Evolutionary conservation across 30 jellyfish, hydroid and myxozoan species (phyloP), one percentile per base, ranked within the genome.

Genomic region (Turritopsis rubra): DNA sequence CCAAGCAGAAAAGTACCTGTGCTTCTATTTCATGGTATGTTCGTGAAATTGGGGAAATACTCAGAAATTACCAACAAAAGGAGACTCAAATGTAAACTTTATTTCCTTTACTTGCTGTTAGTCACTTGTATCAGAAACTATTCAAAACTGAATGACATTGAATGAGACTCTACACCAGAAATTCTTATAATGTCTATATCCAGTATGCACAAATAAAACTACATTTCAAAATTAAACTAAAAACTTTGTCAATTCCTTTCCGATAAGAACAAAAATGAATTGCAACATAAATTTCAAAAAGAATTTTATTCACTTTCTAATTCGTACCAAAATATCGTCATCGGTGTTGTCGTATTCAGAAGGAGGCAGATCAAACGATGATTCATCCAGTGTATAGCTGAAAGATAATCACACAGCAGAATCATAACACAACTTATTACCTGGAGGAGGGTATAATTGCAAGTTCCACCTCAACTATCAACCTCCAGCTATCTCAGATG

Each of bases 251-350:
- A 41, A 41, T 13, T 41, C 60, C 60, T 41, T 41, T 41, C 60
- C 5, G 60, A 41, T 41, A 3, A 41, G 60, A 41, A 41, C 60
- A 41, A 41, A 77, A 25, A 77, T 8, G 20, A 21, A 77, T 21
- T 77, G 28, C 8, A 22, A 18, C 28, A 17, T 26, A 77, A 16
- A 77, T 21, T 30, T 52, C 19, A 28, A 28, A 77, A 24, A 77
- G 28, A 19, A 24, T 28, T 19, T 72, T 72, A 26, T 24, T n/a
- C 77, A 54, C 52, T 65, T 41, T 28, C 65, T n/a, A 75, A 84
- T 70, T 83, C 98, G 93, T 92, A 92, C 98, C 98, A 92, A 77
- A 17, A 92, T 53, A 66, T 90, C 89, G 76, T 92, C 98, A 52
- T 85, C 98, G 5, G 98, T 89, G 26, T 82, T 81, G 86, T 87